Base-by-base conservation (phyloP, 2,888 invertebrate species). In the Mamestra brassicae region DNA sequence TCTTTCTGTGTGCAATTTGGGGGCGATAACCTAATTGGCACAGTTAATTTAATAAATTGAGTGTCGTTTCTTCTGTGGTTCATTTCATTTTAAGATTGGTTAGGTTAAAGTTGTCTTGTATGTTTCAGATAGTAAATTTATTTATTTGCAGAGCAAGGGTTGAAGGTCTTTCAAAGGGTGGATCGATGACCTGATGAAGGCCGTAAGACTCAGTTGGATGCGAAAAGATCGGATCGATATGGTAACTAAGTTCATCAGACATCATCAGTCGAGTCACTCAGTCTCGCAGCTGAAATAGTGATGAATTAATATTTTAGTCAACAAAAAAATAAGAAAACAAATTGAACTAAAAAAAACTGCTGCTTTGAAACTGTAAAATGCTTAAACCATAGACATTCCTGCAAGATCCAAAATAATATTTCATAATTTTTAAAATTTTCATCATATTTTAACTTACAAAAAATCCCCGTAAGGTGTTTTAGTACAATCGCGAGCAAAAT, bases 11-110 rank as follows among this genome's bases (percentile, higher is more conserved):
- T 57, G 34, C 38, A 36, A 67, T 65, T 79, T 63, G 5, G 61
- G 66, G 54, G 57, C 17, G 71, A 77, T 81, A 69, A 67, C 65
- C 47, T 73, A 83, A 83, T 80, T 83, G 60, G 50, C 70, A 70
- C 74, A 81, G 60, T 67, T 83, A 70, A 83, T 78, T 78, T 54
- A 50, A 4, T 42, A 47, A 47, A 67, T 78, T 76, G 36, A 17
- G 15, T 42, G 11, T 8, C 54, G 17, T 68, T 62, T 66, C 34
- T 60, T 80, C 50, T 50, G 13, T 54, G 67, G 63, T 63, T 52
- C 45, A 10, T 52, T 26, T 36, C 34, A 62, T 54, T 58, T 64
- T 52, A 26, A 55, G 42, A 50, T 62, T 26, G 4, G 8, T 52
- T 50, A 50, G n/a, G 55, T 50, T 17, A 45, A 15, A 47, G n/a